Percentiles rank a stretch among this genome's conserved stretches.
These are phyloP conservation scores for Anabas testudineus DNA, from an alignment of 2,797 vertebrate genomes.

Conservation along the genomic window DNA sequence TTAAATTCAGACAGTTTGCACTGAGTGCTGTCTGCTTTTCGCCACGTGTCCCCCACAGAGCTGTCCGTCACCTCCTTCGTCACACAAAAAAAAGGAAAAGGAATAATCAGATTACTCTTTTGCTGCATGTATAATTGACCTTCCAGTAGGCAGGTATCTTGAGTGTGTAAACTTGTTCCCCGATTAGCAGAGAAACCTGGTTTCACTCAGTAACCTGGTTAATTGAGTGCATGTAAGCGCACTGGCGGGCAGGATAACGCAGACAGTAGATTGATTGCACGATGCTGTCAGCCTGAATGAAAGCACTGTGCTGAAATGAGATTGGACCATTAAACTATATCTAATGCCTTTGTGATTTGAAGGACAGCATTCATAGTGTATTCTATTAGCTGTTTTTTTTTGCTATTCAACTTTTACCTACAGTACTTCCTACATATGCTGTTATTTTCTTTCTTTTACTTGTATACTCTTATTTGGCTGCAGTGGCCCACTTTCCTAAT, in stretches of 20 bases:
- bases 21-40: no score
- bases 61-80: no score
- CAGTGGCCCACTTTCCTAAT: conserved; percentile 38
- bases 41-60: no score
- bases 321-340: neutral
- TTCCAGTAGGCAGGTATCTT: no score
- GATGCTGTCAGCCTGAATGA: conserved; percentile 32
- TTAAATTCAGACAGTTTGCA: no score
- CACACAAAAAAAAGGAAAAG: no score
- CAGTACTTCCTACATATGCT: neutral
- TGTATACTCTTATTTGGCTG: conserved; percentile 1
- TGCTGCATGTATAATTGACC: no score
- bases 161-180: no score
- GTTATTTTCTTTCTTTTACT: neutral
- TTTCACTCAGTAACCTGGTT: no score
- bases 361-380: neutral
- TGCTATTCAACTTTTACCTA: neutral
- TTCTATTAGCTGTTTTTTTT: neutral
- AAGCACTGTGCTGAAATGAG: conserved; percentile 11
- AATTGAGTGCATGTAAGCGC: no score
- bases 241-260: conserved; percentile 52
- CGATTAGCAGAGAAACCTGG: no score
- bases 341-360: neutral
- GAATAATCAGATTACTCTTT: no score
- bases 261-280: conserved; percentile 51